Base-by-base conservation (phyloP, 2,113 vertebrate species). In the Edolisoma coerulescens region DNA sequence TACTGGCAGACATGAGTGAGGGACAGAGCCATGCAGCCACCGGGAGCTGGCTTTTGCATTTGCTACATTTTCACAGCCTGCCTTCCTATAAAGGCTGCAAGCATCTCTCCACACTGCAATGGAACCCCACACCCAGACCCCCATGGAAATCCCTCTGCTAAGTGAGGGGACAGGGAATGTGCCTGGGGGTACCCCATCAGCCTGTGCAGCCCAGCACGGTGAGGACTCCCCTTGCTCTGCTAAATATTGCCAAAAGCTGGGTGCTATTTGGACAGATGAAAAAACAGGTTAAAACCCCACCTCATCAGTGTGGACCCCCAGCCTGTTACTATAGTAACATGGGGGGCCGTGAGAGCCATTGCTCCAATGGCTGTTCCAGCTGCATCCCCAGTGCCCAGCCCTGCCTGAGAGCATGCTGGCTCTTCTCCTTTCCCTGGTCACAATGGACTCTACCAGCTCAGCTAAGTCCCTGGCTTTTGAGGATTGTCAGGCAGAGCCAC, bases 291-390 rank as follows among this genome's bases (percentile, higher is more conserved):
- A 27, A 53, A 50, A 47, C 8, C 37, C 8, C 30, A 22, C 1
- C 42, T 49, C 50, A 47, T n/a, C 2, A 49, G 47, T 13, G 32
- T 28, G 64, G 49, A 30, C 47, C 50, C 57, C 32, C 57, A 78
- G 41, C 3, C 49, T 4, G 22, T 52, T 32, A 11, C 13, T 39
- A 11, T 1, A 79, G 33, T 30, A n/a, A 41, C 8, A 0, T 6
- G 39, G 41, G 60, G 42, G 28, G 15, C 33, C 22, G 4, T 4
- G 13, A 79, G n/a, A 39, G 42, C 27, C 57, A 54, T 16, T 2
- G 11, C 15, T 65, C 42, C 3, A 4, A 4, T 1, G 4, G 33
- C 33, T 7, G 6, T 6, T 69, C 41, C 54, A 69, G 23, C 44
- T 68, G 54, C 53, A 56, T 21, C 30, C n/a, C 52, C 39, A 64